Conservation (phyloP, 2,888 invertebrate genomes). For the Eupeodes luniger region DNA sequence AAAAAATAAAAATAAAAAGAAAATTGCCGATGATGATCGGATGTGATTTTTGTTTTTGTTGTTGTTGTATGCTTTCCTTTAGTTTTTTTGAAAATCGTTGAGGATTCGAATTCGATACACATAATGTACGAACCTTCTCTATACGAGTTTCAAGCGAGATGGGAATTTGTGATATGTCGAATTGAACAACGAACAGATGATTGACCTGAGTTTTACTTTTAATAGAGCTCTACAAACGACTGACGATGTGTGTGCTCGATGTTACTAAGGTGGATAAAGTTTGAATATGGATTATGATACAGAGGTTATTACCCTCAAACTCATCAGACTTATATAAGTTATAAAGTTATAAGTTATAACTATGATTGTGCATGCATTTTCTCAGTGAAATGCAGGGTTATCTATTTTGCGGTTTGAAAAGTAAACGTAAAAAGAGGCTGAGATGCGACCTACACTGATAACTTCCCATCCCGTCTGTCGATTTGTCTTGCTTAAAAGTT, state of each 20-base stretch:
- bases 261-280: neutral
- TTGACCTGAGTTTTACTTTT: conserved; percentile 51
- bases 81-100: conserved; percentile 28
- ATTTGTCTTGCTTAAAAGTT: too few relatives aligned
- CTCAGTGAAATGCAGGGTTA: too few relatives aligned
- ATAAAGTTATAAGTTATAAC: too few relatives aligned
- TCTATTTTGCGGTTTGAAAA: too few relatives aligned
- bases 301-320: neutral
- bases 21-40: conserved; percentile 57
- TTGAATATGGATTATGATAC: neutral
- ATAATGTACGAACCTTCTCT: neutral
- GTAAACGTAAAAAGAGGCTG: too few relatives aligned
- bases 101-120: conserved; percentile 5
- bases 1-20: neutral
- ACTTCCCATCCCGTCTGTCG: too few relatives aligned
- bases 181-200: conserved; percentile 26
- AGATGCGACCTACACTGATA: too few relatives aligned
- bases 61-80: neutral
- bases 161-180: neutral
- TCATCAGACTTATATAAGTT: neutral
- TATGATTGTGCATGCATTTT: too few relatives aligned
- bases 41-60: conserved; percentile 20
- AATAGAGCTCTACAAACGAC: neutral
- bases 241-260: neutral
- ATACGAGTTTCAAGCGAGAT: too few relatives aligned